Evolutionary conservation across 2,797 vertebrate species (phyloP).

Genomic region (Catharus ustulatus): DNA sequence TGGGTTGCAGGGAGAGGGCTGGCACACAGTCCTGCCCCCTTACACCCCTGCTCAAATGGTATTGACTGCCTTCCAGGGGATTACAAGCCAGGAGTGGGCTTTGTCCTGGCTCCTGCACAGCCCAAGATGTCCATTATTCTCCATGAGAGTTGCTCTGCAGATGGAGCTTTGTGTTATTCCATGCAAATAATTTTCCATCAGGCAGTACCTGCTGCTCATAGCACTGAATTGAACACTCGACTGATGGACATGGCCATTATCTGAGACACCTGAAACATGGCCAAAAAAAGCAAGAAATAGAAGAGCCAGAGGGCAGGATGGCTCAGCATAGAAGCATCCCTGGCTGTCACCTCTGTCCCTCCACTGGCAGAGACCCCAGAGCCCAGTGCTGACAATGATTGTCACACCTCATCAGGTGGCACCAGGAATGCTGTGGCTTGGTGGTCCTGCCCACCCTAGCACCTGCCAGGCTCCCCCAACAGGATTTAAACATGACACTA

Average conservation of each 20-base stretch:
- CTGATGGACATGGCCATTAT: background rate
- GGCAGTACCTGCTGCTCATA: background rate
- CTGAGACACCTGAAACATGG: background rate
- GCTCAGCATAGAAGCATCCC: background rate
- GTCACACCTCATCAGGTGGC: background rate
- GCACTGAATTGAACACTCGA: background rate
- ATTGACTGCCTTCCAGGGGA: background rate
- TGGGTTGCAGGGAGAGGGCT: background rate
- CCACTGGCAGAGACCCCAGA: accelerated
- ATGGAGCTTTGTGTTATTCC: background rate
- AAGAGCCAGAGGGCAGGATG: background rate
- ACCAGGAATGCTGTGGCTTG: background rate
- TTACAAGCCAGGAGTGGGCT: background rate
- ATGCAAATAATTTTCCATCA: background rate
- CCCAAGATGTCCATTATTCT: background rate
- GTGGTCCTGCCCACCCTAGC: background rate
- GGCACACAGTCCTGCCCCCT: background rate
- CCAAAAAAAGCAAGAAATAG: background rate
- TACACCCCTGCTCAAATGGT: background rate
- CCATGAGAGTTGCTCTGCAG: background rate
- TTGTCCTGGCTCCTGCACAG: background rate
- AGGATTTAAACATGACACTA: background rate
- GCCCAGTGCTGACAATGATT: accelerated
- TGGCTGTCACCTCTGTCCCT: background rate
- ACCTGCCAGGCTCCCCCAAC: background rate